Evolutionary conservation across 2,113 vertebrate genomes (phyloP).

Genomic region (Corvus hawaiiensis): DNA sequence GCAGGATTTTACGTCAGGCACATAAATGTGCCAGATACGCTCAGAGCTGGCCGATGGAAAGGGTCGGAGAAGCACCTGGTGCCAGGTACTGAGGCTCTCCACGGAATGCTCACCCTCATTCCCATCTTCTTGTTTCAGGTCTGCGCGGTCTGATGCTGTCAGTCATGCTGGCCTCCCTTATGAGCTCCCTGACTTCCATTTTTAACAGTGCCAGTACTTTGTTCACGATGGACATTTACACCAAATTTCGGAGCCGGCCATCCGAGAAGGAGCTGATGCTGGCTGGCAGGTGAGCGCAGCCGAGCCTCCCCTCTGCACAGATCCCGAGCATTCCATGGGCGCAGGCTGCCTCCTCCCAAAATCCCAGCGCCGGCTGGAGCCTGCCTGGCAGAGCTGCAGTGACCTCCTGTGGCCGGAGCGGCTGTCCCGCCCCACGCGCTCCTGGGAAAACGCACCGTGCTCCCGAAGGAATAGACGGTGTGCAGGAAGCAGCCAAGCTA

Average conservation of each 20-base stretch:
- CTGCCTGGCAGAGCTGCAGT: background rate
- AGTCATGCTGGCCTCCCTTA: conserved; percentile 94
- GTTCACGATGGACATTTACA: conserved; percentile 97
- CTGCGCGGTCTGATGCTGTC: conserved; percentile 92
- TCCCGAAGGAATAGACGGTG: rapidly evolving
- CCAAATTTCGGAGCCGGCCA: conserved; percentile 76
- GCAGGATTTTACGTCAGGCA: background rate
- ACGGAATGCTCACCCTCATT: rapidly evolving
- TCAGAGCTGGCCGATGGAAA: background rate
- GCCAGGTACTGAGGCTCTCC: rapidly evolving
- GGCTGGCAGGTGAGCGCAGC: conserved; percentile 78
- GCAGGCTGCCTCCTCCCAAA: background rate
- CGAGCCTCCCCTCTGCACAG: rapidly evolving
- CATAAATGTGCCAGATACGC: rapidly evolving
- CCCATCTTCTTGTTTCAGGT: conserved; percentile 65
- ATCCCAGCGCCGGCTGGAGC: background rate
- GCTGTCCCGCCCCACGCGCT: rapidly evolving
- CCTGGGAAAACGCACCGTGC: rapidly evolving
- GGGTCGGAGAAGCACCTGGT: background rate
- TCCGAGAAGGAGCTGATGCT: conserved; percentile 91
- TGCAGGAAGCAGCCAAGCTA: background rate
- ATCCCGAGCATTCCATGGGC: rapidly evolving
- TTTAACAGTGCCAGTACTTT: conserved; percentile 96
- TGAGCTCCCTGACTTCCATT: conserved; percentile 97
- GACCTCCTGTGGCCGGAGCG: background rate